Evolutionary conservation across 2,113 vertebrate genomes (phyloP).

Genomic region (Phalacrocorax brasilianus): DNA sequence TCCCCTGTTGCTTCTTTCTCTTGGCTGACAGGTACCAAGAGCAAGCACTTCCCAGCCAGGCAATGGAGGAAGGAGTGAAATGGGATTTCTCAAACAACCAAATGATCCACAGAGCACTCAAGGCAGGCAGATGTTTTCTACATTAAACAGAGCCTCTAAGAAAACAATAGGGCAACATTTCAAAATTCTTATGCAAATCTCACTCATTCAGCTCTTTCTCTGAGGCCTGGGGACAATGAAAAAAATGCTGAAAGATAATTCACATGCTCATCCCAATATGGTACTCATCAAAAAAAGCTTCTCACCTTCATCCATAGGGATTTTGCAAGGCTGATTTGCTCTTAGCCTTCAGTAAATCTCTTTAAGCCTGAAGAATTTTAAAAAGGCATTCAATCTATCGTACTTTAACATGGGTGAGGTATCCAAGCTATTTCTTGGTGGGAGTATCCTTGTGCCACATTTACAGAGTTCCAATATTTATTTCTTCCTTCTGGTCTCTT

Average conservation of each 20-base stretch:
- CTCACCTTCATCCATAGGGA: neutral
- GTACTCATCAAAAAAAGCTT: neutral
- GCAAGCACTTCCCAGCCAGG: neutral
- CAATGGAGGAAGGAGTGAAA: neutral
- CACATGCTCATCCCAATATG: neutral
- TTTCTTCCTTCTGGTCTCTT: neutral
- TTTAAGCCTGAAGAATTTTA: neutral
- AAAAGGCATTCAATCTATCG: neutral
- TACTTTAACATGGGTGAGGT: neutral
- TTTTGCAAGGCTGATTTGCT: neutral
- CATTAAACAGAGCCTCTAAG: conserved; percentile 28
- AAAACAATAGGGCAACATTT: conserved; percentile 33
- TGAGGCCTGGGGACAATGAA: neutral
- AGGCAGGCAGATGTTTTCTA: conserved; percentile 31
- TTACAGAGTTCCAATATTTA: neutral
- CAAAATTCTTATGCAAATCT: conserved; percentile 39
- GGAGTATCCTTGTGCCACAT: neutral
- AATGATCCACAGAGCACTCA: conserved; percentile 1
- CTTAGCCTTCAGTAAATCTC: neutral
- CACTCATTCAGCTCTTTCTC: conserved; percentile 1
- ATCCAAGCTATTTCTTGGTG: neutral
- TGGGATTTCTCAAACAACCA: conserved; percentile 11
- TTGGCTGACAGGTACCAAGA: neutral
- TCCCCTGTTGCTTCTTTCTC: neutral
- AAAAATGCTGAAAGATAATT: neutral